A percentile compares a stretch with the other conserved stretches of the same genome.
phyloP scores from a whole-genome alignment of 2,797 vertebrate genomes.

The Pantherophis alleghaniensis region DNA sequence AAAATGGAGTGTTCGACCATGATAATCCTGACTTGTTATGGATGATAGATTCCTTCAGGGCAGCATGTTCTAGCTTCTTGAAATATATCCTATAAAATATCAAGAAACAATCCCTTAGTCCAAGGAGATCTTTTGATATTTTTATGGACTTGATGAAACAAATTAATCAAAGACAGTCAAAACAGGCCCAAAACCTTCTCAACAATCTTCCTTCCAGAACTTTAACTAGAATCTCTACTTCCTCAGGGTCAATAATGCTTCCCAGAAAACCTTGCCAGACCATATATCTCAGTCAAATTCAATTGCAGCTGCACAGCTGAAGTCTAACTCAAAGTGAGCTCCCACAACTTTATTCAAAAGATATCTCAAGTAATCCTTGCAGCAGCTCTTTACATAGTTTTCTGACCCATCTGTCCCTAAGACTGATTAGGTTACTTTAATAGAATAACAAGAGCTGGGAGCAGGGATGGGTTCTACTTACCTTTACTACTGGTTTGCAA shows the following conservation, averaged over 20 bases:
- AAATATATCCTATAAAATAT: constrained; percentile 64
- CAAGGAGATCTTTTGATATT: background rate
- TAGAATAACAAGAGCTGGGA: background rate
- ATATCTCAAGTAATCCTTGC: background rate
- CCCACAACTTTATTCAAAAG: background rate
- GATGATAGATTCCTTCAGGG: constrained; percentile 66
- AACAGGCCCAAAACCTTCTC: background rate
- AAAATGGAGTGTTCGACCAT: constrained; percentile 66
- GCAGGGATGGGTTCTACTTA: too few species aligned
- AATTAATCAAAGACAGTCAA: background rate
- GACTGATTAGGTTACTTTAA: background rate
- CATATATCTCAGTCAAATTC: background rate
- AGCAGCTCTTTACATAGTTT: background rate
- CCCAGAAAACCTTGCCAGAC: background rate
- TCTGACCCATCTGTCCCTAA: background rate
- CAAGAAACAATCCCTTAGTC: constrained; percentile 27
- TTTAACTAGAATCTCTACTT: background rate
- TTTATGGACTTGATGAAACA: background rate
- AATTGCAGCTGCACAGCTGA: background rate
- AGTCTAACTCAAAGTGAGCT: background rate
- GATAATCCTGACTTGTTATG: constrained; percentile 67
- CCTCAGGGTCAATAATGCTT: background rate
- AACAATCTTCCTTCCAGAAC: background rate
- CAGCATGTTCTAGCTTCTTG: constrained; percentile 51
- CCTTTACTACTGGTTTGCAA: too few species aligned